Conservation (phyloP, 92 coral and sea anemone genomes). For the Pocillopora meandrina region DNA sequence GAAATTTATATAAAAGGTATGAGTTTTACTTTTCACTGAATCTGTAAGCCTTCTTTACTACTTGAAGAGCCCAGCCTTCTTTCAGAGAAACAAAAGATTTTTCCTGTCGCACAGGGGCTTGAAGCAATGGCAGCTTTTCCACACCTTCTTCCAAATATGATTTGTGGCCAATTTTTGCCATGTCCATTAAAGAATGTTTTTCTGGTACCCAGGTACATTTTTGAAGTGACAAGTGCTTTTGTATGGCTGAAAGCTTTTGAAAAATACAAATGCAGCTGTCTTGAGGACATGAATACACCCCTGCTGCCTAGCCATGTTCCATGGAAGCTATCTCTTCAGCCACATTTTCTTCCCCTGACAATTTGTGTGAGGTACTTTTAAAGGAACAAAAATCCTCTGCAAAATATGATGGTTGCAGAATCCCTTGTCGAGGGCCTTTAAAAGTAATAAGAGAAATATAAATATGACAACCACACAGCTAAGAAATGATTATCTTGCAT, state of each 20-base stretch:
- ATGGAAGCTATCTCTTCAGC: not conserved
- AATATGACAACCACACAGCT: no score
- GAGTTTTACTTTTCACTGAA: slow-evolving; percentile 16
- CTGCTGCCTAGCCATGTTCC: slow-evolving; percentile 16
- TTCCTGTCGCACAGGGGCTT: slow-evolving; percentile 19
- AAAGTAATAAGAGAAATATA: no score
- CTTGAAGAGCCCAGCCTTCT: slow-evolving; percentile 1
- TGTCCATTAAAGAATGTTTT: slow-evolving; percentile 49
- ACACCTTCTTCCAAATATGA: slow-evolving; percentile 42
- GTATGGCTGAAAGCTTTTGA: slow-evolving; percentile 44
- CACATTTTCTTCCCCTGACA: no score
- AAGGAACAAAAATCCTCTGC: not conserved
- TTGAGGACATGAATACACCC: slow-evolving; percentile 43
- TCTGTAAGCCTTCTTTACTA: no score
- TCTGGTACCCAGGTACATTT: slow-evolving; percentile 42
- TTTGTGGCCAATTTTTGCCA: slow-evolving; percentile 55
- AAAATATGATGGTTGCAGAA: no score
- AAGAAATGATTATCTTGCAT: no score
- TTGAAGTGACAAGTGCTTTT: slow-evolving; percentile 49
- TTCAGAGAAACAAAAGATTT: no score
- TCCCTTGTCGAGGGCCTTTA: no score
- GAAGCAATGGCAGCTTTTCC: slow-evolving; percentile 36
- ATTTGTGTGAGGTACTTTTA: not conserved
- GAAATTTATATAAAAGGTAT: slow-evolving; percentile 37
- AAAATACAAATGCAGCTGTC: slow-evolving; percentile 13